Evolutionary conservation across 1,140 invertebrate genomes (phyloP), one percentile per base, ranked within the genome.

Genomic region (Drosophila lacertosa): DNA sequence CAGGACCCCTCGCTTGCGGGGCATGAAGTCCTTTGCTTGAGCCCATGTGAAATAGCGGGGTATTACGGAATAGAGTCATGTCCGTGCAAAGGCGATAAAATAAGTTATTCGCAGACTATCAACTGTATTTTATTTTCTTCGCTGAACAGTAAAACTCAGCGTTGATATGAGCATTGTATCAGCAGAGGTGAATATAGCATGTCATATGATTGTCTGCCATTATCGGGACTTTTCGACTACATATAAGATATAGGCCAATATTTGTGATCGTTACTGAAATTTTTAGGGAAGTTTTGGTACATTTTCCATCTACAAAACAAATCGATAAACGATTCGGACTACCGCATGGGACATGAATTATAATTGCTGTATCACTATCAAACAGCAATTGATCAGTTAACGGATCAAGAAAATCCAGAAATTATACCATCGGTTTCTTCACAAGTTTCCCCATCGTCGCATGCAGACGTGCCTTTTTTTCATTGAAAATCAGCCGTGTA

Each of bases 221-320:
- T 54, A 15, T 54, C 51, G n/a, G 22, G 11, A 54, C 11, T 54
- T 35, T 54, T 54, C 35, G 51, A 40, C 35, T 33, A 40, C 15
- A 57, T 57, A 57, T 57, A 42, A 37, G 53, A 20, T 55, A 55
- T 55, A n/a, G 35, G 35, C 33, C n/a, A n/a, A n/a, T n/a, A n/a
- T n/a, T n/a, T n/a, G n/a, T n/a, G n/a, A 58, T 58, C 29, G 11
- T 45, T 58, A 1, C 7, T 20, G 5, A 57, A 45, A 57, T 45
- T 39, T 45, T 57, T 57, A 37, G 13, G 58, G 9, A 39, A 40
- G 11, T n/a, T n/a, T n/a, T n/a, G n/a, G n/a, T n/a, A n/a, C n/a
- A n/a, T n/a, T n/a, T n/a, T n/a, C n/a, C 54, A 2, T 33, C 51
- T 33, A 5, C 39, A 37, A 44, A 32, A 15, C 39, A 45, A 44